Conservation (phyloP, 2,797 vertebrate genomes). For the Podarcis lilfordi region DNA sequence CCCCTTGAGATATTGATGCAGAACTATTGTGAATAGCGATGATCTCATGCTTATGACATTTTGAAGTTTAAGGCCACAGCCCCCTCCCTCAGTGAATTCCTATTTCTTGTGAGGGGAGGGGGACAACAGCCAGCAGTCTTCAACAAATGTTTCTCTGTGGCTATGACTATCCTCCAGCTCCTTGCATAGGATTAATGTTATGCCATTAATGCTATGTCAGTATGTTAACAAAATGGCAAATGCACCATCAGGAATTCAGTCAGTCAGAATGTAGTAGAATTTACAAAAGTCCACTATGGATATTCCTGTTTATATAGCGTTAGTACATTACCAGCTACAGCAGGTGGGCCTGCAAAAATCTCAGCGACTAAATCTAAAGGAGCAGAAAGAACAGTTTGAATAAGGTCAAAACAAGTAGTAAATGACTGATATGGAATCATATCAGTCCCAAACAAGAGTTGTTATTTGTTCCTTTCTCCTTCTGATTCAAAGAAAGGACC, state of each 20-base stretch:
- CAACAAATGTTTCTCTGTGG: background rate
- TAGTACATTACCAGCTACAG: background rate
- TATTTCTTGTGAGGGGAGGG: fast-evolving
- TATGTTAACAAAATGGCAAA: conserved; percentile 13
- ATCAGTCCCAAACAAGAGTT: no score
- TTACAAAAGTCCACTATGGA: background rate
- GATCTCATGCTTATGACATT: conserved; percentile 24
- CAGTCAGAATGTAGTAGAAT: background rate
- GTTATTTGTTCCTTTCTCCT: background rate
- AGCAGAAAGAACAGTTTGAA: conserved; percentile 19
- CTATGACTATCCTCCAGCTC: background rate
- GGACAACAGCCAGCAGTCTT: conserved; percentile 5
- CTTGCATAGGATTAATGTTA: background rate
- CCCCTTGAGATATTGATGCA: background rate
- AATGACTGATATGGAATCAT: conserved; percentile 9
- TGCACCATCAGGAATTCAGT: background rate
- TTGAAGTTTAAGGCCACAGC: conserved; percentile 26
- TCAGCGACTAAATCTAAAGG: conserved; percentile 49
- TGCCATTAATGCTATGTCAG: no score
- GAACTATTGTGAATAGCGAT: background rate
- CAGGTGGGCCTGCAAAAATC: conserved; percentile 18
- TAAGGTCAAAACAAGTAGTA: conserved; percentile 14
- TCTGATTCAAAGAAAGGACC: conserved; percentile 26
- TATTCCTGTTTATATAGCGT: background rate
- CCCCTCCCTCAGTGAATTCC: background rate